These are phyloP conservation scores for Bolborhynchus lineola DNA, from an alignment of 2,113 vertebrate species.

Conservation along the genomic window DNA sequence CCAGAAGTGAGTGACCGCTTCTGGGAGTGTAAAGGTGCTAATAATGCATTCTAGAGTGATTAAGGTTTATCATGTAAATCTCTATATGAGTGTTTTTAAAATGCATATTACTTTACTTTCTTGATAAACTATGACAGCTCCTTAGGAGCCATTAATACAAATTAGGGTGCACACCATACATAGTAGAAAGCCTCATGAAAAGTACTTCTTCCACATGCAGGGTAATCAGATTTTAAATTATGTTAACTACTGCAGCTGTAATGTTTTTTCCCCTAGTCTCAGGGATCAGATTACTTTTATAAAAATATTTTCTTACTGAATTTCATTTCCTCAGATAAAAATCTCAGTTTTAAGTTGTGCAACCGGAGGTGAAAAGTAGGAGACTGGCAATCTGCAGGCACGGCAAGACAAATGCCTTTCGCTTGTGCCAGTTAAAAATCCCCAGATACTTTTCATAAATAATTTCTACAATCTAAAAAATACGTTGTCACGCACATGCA, in stretches of 20 bases:
- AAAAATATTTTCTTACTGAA: neutral
- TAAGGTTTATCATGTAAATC: constrained; percentile 46
- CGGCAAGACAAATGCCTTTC: neutral
- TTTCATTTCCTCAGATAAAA: constrained; percentile 39
- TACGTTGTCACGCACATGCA: fast-evolving
- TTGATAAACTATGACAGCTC: constrained; percentile 49
- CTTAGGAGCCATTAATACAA: constrained; percentile 28
- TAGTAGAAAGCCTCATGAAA: constrained; percentile 16
- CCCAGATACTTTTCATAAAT: neutral
- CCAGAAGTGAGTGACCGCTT: constrained; percentile 27
- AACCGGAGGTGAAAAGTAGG: neutral
- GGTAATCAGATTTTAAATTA: constrained; percentile 49
- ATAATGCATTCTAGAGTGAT: constrained; percentile 19
- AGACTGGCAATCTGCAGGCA: neutral
- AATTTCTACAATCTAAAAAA: neutral
- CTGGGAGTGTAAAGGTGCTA: neutral
- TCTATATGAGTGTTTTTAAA: constrained; percentile 40
- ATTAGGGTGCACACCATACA: neutral
- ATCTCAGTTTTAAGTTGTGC: neutral
- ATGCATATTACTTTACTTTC: constrained; percentile 62
- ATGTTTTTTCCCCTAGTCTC: neutral
- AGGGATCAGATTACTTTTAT: neutral
- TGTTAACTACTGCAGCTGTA: constrained; percentile 22
- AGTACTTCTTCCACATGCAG: neutral
- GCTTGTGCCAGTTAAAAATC: neutral